Percentiles rank a stretch among this genome's conserved stretches.
Evolutionary conservation across 2,113 vertebrate species (phyloP).

Genomic region (Larimichthys crocea): DNA sequence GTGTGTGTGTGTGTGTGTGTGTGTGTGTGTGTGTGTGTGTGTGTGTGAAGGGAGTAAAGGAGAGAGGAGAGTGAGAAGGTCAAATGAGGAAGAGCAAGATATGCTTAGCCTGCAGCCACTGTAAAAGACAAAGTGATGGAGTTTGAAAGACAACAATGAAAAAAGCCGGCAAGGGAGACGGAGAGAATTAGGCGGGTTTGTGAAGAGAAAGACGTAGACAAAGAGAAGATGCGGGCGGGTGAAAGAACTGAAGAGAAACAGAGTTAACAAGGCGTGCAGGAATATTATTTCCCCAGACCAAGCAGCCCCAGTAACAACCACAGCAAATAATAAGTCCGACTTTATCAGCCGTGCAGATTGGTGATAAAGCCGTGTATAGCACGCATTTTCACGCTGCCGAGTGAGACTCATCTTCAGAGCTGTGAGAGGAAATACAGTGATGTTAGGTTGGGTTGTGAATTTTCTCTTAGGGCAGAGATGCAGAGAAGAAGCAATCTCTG

Average conservation of each 20-base stretch:
- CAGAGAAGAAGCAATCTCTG: not conserved
- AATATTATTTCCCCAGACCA: constrained; percentile 58
- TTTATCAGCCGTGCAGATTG: constrained; percentile 62
- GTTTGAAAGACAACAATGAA: constrained; percentile 27
- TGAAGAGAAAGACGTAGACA: constrained; percentile 29
- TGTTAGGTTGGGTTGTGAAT: not conserved
- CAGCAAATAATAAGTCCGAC: constrained; percentile 60
- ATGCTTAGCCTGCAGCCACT: constrained; percentile 8
- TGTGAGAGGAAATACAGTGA: not conserved
- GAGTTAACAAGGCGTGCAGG: constrained; percentile 58
- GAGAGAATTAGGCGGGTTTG: constrained; percentile 16
- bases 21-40: not conserved
- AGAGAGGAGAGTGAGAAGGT: constrained; percentile 29
- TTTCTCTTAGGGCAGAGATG: constrained; percentile 4
- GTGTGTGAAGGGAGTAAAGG: not conserved
- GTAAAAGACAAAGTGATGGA: constrained; percentile 10
- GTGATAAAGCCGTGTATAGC: constrained; percentile 37
- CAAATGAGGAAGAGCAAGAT: constrained; percentile 34
- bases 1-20: not conserved
- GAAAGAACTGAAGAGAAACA: constrained; percentile 38
- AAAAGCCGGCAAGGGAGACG: not conserved
- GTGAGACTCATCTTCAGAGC: constrained; percentile 21
- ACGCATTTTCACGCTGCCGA: constrained; percentile 17
- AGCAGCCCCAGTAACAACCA: constrained; percentile 48
- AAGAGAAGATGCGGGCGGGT: constrained; percentile 16